Conservation (phyloP, 2,888 invertebrate genomes). For the Timema cristinae region DNA sequence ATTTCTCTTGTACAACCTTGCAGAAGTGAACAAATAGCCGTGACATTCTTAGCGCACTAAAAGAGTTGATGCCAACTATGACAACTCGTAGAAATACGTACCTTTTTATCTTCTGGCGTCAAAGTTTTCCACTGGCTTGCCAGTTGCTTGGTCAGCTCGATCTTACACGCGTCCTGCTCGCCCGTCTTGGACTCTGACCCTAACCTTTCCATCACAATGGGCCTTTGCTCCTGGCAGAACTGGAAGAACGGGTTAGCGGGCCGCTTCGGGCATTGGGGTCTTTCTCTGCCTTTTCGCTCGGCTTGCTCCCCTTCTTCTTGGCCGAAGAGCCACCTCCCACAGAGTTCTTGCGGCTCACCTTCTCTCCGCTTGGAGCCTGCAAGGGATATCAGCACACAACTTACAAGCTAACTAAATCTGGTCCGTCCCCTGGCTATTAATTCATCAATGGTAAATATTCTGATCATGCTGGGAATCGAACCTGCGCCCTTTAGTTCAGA, state of each 20-base stretch:
- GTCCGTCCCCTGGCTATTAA: no score
- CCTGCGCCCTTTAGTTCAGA: no score
- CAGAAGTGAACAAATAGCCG: no score
- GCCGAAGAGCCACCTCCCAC: not conserved
- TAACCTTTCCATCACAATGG: constrained; percentile 53
- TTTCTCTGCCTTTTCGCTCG: constrained; percentile 46
- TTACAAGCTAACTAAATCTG: not conserved
- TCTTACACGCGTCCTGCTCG: constrained; percentile 66
- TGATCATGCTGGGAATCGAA: no score
- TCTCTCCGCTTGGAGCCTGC: constrained; percentile 18
- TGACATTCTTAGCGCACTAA: not conserved
- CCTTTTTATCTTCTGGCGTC: constrained; percentile 65
- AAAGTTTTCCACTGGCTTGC: constrained; percentile 71
- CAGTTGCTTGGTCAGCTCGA: constrained; percentile 68
- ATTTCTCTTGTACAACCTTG: no score
- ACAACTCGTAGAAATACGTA: constrained; percentile 39
- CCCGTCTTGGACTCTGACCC: constrained; percentile 45
- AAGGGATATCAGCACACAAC: not conserved
- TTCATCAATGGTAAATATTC: no score
- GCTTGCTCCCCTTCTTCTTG: constrained; percentile 34
- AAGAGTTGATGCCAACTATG: not conserved
- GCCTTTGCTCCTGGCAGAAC: constrained; percentile 74
- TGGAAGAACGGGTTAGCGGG: constrained; percentile 79
- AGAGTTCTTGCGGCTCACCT: constrained; percentile 18
- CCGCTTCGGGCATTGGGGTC: constrained; percentile 76